Evolutionary conservation across 1,140 invertebrate genomes (phyloP).

Genomic region (Homarus americanus): DNA sequence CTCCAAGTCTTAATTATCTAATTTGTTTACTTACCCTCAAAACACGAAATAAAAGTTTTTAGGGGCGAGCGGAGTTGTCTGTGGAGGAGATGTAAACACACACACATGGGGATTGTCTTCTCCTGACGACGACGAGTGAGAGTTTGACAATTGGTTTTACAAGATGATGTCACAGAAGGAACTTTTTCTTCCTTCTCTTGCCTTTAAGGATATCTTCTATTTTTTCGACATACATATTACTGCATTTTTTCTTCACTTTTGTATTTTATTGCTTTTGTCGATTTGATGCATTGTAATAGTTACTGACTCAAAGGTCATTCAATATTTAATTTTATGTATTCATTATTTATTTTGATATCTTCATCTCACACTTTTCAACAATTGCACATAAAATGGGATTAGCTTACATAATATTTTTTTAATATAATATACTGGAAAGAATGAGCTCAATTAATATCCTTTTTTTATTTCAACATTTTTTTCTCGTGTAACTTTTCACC

Average conservation of each 20-base stretch:
- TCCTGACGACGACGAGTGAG: background rate
- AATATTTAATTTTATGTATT: too few species aligned
- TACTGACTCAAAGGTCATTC: too few species aligned
- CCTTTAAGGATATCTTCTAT: background rate
- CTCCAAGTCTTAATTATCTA: slow-evolving; percentile 60
- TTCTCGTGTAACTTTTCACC: too few species aligned
- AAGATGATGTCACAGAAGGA: background rate
- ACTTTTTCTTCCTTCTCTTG: background rate
- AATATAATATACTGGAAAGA: too few species aligned
- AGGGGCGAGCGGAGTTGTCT: slow-evolving; percentile 4
- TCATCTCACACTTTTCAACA: too few species aligned
- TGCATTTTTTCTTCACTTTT: background rate
- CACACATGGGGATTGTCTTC: background rate
- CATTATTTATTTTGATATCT: too few species aligned
- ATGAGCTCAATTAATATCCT: too few species aligned
- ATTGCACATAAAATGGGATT: too few species aligned
- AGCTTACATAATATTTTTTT: too few species aligned
- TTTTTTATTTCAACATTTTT: too few species aligned
- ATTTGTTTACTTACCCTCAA: slow-evolving; percentile 58
- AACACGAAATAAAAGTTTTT: slow-evolving; percentile 40
- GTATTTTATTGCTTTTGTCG: too few species aligned
- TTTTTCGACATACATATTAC: background rate
- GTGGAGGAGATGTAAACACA: background rate
- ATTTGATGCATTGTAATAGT: too few species aligned
- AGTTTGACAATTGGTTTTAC: slow-evolving; percentile 12